Conservation (phyloP, 1,140 invertebrate species). For the Odontomachus brunneus region DNA sequence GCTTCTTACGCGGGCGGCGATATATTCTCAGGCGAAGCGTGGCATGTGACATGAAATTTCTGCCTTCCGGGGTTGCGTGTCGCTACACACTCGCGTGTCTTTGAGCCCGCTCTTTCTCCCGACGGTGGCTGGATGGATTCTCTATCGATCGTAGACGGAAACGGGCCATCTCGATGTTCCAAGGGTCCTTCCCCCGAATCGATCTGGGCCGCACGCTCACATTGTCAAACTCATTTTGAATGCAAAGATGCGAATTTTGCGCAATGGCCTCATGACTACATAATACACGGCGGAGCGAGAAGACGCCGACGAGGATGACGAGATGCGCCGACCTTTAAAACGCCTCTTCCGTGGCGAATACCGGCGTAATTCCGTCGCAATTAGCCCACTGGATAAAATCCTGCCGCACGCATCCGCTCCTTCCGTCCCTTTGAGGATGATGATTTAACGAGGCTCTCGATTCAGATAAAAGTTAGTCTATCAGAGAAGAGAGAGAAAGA, state of each 20-base stretch:
- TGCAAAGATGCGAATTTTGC: constrained; percentile 38
- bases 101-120: neutral
- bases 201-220: constrained; percentile 10
- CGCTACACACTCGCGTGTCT: neutral
- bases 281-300: neutral
- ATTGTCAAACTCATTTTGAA: constrained; percentile 46
- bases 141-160: neutral
- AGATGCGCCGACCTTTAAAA: constrained; percentile 3
- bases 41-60: constrained; percentile 39
- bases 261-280: constrained; percentile 30
- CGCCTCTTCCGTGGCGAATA: constrained; percentile 15
- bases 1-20: constrained; percentile 20
- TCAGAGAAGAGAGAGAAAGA: neutral
- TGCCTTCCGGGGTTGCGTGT: constrained; percentile 23
- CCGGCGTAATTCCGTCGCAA: constrained; percentile 38
- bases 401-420: constrained; percentile 9
- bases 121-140: neutral
- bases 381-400: constrained; percentile 42
- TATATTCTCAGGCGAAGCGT: constrained; percentile 47
- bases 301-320: neutral
- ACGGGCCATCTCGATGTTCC: constrained; percentile 8
- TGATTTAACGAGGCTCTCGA: constrained; percentile 24
- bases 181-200: neutral
- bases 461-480: neutral
- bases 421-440: constrained; percentile 43